A percentile compares a stretch with the other conserved stretches of the same genome.
Conservation (phyloP, 2,888 invertebrate genomes). For the Tipula confusa region DNA sequence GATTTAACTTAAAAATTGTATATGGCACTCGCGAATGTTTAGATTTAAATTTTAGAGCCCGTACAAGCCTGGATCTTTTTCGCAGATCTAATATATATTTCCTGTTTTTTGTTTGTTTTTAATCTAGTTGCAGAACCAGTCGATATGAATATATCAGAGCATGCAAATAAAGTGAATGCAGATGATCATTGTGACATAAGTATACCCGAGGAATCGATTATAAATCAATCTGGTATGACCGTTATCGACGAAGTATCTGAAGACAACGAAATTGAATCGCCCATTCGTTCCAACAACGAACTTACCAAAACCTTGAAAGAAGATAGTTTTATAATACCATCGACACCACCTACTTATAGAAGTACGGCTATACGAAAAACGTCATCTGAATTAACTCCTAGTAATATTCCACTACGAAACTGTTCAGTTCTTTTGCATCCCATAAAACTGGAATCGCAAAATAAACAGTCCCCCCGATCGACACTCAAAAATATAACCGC, state of each 20-base stretch:
- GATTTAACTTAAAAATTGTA: too few species aligned
- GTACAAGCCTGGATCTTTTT: too few species aligned
- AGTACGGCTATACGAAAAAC: background rate
- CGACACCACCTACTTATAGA: background rate
- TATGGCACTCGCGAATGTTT: too few species aligned
- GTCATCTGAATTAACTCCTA: background rate
- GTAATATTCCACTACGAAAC: background rate
- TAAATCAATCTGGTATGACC: background rate
- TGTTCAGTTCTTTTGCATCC: background rate
- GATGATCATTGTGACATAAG: background rate
- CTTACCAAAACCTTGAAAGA: background rate
- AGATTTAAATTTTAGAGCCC: too few species aligned
- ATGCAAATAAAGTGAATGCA: background rate
- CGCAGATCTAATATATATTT: background rate
- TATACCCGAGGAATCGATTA: background rate
- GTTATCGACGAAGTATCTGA: background rate
- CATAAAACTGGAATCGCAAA: background rate
- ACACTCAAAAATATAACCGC: background rate
- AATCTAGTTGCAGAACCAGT: background rate
- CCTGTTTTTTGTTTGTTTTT: too few species aligned
- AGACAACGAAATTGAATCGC: background rate
- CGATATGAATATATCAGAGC: background rate
- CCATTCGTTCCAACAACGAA: background rate
- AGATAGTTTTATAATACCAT: background rate
- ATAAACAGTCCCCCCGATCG: background rate